Evolutionary conservation across 2,797 vertebrate genomes (phyloP).

Genomic region (Telmatherina bonti): DNA sequence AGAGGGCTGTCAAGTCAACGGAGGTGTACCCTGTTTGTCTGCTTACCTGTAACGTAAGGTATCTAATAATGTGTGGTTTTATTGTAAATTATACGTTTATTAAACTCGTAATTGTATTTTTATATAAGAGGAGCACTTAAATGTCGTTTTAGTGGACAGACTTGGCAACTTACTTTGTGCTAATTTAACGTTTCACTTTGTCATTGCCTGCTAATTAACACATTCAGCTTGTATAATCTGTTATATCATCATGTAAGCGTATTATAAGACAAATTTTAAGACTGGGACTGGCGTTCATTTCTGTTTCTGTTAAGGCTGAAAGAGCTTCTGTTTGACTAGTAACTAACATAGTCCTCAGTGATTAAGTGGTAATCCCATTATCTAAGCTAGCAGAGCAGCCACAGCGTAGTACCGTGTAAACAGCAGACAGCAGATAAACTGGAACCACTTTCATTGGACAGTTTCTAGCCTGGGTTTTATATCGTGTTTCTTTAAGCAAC

Average conservation of each 20-base stretch:
- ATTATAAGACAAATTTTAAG: not conserved
- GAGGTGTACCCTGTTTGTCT: conserved; percentile 13
- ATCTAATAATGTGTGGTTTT: not conserved
- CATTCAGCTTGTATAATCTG: not conserved
- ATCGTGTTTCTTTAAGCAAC: not conserved
- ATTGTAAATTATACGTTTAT: accelerated
- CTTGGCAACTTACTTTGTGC: conserved; percentile 19
- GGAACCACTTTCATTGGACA: not conserved
- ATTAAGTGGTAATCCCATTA: conserved; percentile 51
- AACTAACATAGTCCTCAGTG: conserved; percentile 10
- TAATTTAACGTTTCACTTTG: not conserved
- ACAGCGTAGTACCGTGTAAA: not conserved
- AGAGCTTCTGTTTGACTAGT: not conserved
- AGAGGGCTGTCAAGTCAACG: conserved; percentile 41
- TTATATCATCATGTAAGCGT: not conserved
- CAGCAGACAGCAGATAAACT: not conserved
- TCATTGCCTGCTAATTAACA: not conserved
- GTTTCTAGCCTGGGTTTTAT: not conserved
- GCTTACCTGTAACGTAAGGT: conserved; percentile 43
- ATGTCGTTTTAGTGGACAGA: not conserved
- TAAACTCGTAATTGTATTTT: not conserved
- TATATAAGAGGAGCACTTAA: not conserved
- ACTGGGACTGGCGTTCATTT: not conserved
- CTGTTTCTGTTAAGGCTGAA: not conserved
- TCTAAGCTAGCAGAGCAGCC: conserved; percentile 2